A percentile compares a stretch with the other conserved stretches of the same genome.
Evolutionary conservation across 2,888 invertebrate genomes (phyloP).

Genomic region (Notodonta ziczac): DNA sequence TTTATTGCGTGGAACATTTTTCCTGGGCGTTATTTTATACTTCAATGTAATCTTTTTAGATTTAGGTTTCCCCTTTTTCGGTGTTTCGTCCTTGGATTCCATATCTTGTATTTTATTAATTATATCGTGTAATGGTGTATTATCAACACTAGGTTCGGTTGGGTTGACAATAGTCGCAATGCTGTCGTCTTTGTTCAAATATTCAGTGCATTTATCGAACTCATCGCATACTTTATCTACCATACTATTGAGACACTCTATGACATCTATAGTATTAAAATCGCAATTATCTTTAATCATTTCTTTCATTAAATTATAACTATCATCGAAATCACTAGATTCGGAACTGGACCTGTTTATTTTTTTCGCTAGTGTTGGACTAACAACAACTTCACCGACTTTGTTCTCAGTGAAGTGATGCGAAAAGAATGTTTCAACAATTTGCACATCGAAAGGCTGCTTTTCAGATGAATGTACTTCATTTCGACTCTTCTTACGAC

Average conservation of each 20-base stretch:
- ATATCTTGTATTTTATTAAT: constrained; percentile 19
- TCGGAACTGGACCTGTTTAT: constrained; percentile 64
- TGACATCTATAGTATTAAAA: constrained; percentile 50
- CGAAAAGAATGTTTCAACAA: constrained; percentile 61
- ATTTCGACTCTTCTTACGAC: constrained; percentile 22
- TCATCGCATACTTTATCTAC: constrained; percentile 64
- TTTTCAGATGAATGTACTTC: constrained; percentile 19
- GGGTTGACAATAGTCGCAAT: constrained; percentile 10
- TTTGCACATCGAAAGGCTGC: constrained; percentile 40
- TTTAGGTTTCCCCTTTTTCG: constrained; percentile 17
- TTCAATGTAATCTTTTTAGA: constrained; percentile 43
- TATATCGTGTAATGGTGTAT: constrained; percentile 27
- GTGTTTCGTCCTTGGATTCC: constrained; percentile 20
- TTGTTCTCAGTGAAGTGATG: constrained; percentile 55
- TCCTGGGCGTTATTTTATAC: constrained; percentile 35
- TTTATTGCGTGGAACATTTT: constrained; percentile 13
- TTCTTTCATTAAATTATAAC: constrained; percentile 30
- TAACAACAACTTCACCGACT: constrained; percentile 48
- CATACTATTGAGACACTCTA: constrained; percentile 62
- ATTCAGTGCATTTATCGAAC: constrained; percentile 54
- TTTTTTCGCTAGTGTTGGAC: constrained; percentile 63
- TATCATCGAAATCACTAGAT: constrained; percentile 49
- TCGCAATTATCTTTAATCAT: constrained; percentile 31
- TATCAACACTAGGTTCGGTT: constrained; percentile 16
- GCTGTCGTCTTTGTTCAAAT: constrained; percentile 37